A percentile compares a stretch with the other conserved stretches of the same genome.
phyloP scores from a whole-genome alignment of 2,888 invertebrate species.

The Pachymerium ferrugineum region DNA sequence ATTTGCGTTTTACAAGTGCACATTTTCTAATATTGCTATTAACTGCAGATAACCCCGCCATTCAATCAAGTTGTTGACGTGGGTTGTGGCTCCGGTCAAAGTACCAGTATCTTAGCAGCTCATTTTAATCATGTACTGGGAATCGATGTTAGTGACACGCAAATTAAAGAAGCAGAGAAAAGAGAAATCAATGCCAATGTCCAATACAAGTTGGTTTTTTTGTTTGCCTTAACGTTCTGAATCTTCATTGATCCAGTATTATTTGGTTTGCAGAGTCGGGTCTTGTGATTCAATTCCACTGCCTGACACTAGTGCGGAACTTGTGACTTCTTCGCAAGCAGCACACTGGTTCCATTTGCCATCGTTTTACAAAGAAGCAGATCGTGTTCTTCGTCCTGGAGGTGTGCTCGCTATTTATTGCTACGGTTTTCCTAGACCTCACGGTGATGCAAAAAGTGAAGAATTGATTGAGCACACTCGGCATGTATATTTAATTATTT shows the following conservation, averaged over 20 bases:
- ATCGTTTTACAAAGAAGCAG: slow-evolving; percentile 48
- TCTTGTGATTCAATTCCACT: slow-evolving; percentile 4
- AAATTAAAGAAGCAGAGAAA: slow-evolving; percentile 46
- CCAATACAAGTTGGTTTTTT: slow-evolving; percentile 42
- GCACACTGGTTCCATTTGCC: slow-evolving; percentile 51
- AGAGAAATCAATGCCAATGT: slow-evolving; percentile 42
- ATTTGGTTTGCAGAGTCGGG: neutral
- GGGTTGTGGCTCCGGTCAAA: slow-evolving; percentile 53
- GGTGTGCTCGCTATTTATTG: slow-evolving; percentile 46
- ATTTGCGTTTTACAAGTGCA: no score
- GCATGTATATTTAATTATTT: slow-evolving; percentile 16
- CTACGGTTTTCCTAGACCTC: neutral
- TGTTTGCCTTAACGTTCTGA: neutral
- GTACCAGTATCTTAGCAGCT: slow-evolving; percentile 47
- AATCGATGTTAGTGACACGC: slow-evolving; percentile 48
- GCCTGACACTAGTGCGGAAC: slow-evolving; percentile 40
- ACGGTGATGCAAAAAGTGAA: neutral
- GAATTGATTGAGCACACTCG: neutral
- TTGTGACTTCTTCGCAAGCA: slow-evolving; percentile 49
- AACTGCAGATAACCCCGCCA: slow-evolving; percentile 32
- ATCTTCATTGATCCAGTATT: neutral
- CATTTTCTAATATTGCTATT: no score
- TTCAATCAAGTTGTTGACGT: slow-evolving; percentile 48
- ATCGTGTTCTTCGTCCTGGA: slow-evolving; percentile 47
- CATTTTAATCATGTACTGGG: slow-evolving; percentile 50